Conservation (phyloP, 2,888 invertebrate species). For the Troides helena region DNA sequence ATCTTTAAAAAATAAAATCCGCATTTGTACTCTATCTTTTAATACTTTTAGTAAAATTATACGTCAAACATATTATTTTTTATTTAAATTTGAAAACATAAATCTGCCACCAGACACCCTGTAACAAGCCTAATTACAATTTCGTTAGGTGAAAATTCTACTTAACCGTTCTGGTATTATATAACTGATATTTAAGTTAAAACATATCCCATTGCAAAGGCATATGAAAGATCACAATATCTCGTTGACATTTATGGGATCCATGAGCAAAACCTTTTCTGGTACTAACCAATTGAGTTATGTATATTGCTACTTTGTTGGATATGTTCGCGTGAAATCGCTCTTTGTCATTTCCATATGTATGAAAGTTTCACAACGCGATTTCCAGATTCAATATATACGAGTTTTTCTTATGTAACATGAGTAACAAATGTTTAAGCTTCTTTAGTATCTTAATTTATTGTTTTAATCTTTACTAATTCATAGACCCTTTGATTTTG, state of each 20-base stretch:
- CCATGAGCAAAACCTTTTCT: conserved; percentile 9
- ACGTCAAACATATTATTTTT: no score
- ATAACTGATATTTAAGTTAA: neutral
- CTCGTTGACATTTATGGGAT: conserved; percentile 4
- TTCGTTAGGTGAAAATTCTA: neutral
- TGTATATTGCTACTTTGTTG: conserved; percentile 20
- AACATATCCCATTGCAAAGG: neutral
- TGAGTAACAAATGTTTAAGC: neutral
- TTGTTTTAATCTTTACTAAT: no score
- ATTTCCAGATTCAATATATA: conserved; percentile 5
- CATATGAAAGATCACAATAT: neutral
- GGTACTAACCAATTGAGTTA: conserved; percentile 18
- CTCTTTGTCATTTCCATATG: conserved; percentile 11
- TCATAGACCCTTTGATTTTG: no score
- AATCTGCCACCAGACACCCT: no score
- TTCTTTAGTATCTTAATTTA: no score
- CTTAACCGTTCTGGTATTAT: neutral
- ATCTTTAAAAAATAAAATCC: no score
- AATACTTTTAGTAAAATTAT: no score
- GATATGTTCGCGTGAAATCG: conserved; percentile 8
- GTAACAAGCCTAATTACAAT: no score
- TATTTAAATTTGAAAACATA: no score
- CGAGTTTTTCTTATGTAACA: neutral
- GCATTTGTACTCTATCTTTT: no score
- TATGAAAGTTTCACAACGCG: conserved; percentile 7